These are phyloP conservation scores for Mimachlamys varia DNA, from an alignment of 2,888 invertebrate genomes.

Conservation along the genomic window DNA sequence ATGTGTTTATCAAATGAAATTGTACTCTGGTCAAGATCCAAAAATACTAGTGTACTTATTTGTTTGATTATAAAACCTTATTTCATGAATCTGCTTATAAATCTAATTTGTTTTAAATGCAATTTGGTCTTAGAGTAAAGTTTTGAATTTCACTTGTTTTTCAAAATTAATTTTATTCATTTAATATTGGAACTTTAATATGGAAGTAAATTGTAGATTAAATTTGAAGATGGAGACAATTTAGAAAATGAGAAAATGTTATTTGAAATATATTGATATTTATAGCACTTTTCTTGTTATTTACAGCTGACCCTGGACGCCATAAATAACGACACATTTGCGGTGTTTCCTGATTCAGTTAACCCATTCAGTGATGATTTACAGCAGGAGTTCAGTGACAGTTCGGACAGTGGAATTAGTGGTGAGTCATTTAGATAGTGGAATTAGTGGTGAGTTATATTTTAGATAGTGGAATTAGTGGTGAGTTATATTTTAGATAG, in stretches of 20 bases:
- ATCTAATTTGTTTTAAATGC: too few species aligned
- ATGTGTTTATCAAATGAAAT: too few species aligned
- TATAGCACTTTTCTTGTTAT: background rate
- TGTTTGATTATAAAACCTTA: too few species aligned
- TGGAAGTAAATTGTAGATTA: too few species aligned
- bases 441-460: slow-evolving; percentile 25
- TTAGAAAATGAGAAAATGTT: too few species aligned
- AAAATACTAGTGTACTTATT: too few species aligned
- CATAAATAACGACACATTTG: background rate
- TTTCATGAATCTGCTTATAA: too few species aligned
- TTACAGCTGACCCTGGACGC: slow-evolving; percentile 25
- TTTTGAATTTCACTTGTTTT: background rate
- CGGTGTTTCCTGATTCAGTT: background rate
- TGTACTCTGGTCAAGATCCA: too few species aligned
- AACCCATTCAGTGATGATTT: slow-evolving; percentile 56
- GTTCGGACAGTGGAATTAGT: slow-evolving; percentile 70
- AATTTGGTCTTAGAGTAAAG: background rate
- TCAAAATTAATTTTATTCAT: background rate
- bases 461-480: background rate
- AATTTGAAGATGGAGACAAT: too few species aligned
- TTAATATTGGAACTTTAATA: too few species aligned
- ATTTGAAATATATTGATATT: too few species aligned
- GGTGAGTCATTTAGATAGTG: slow-evolving; percentile 47
- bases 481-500: background rate
- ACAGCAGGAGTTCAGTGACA: slow-evolving; percentile 67